phyloP scores from a whole-genome alignment of 2,113 vertebrate genomes.

The Columbina picui region DNA sequence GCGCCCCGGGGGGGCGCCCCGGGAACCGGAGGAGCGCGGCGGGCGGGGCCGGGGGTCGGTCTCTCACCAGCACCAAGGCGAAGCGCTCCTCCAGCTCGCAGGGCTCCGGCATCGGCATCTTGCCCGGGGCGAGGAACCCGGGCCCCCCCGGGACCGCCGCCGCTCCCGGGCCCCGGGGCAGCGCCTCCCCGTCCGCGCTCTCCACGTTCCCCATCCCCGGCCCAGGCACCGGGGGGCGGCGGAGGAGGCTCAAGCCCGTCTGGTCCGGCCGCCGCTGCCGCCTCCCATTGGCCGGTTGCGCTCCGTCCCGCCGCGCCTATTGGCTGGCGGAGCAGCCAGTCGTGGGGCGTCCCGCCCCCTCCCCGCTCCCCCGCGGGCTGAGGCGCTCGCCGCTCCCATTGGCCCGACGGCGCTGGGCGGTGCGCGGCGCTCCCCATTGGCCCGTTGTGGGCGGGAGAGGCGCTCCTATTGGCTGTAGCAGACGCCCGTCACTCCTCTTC shows the following conservation, averaged over 20 bases:
- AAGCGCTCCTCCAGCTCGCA: slow-evolving; percentile 95
- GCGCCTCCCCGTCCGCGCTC: slow-evolving; percentile 88
- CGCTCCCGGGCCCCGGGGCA: slow-evolving; percentile 76
- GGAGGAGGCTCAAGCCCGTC: slow-evolving; percentile 48
- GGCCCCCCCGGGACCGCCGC: slow-evolving; percentile 75
- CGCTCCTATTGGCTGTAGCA: too few species aligned
- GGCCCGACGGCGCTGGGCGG: too few species aligned
- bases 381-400: too few species aligned
- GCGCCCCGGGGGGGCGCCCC: neutral
- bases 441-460: too few species aligned
- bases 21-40: neutral
- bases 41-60: neutral
- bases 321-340: too few species aligned
- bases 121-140: slow-evolving; percentile 83
- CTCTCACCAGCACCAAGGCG: slow-evolving; percentile 92
- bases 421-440: too few species aligned
- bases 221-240: slow-evolving; percentile 62
- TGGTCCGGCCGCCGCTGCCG: neutral
- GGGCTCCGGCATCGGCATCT: slow-evolving; percentile 95
- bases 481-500: too few species aligned
- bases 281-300: neutral
- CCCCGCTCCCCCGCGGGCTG: too few species aligned
- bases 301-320: neutral
- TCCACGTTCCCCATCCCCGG: slow-evolving; percentile 91
- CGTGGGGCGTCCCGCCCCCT: too few species aligned